phyloP scores from a whole-genome alignment of 2,113 vertebrate species.

The Scartelaos histophorus region DNA sequence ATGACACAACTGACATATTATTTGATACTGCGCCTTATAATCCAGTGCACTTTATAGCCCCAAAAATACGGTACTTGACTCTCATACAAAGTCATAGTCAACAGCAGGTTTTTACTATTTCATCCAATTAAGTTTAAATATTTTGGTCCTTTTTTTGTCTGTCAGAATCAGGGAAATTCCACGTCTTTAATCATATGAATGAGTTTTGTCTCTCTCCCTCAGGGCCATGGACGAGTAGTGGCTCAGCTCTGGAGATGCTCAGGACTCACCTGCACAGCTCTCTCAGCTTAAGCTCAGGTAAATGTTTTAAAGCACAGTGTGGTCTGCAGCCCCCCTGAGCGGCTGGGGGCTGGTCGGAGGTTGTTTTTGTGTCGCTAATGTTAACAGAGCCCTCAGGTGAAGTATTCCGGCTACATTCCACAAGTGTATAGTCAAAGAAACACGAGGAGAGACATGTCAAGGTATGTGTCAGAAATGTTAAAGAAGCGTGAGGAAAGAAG shows the following conservation, averaged over 20 bases:
- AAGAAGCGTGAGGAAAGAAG: neutral
- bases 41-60: too few species aligned
- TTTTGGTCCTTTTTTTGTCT: constrained; percentile 16
- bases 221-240: constrained; percentile 26
- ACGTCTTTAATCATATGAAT: constrained; percentile 36
- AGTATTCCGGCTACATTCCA: constrained; percentile 40
- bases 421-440: constrained; percentile 12
- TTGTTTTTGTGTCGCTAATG: constrained; percentile 18
- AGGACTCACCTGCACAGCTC: constrained; percentile 24
- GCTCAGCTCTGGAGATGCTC: constrained; percentile 34
- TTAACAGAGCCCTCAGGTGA: constrained; percentile 38
- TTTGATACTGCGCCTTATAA: too few species aligned
- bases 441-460: constrained; percentile 41
- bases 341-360: neutral
- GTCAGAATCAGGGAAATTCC: constrained; percentile 45
- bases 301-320: neutral
- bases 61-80: too few species aligned
- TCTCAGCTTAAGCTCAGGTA: constrained; percentile 4
- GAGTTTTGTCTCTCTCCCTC: constrained; percentile 15
- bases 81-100: too few species aligned
- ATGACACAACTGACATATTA: too few species aligned
- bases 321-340: neutral
- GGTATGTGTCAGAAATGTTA: constrained; percentile 29
- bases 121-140: neutral
- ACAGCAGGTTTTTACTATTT: too few species aligned